Base-by-base conservation (phyloP, 2,797 vertebrate genomes). In the Meriones psammophilus region DNA sequence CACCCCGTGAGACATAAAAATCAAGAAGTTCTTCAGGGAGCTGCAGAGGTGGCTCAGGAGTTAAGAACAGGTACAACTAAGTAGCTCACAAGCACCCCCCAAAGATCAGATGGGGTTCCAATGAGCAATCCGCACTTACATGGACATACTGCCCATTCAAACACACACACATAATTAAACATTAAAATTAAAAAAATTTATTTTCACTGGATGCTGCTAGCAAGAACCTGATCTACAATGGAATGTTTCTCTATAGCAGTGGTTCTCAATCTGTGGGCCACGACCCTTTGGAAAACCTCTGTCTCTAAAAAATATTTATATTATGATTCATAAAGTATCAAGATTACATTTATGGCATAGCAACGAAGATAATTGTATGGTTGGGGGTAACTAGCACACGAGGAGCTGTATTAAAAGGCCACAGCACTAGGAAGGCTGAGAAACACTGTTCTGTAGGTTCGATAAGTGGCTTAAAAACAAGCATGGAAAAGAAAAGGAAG, bases 381-480 rank as follows among this genome's bases (percentile, higher is more conserved):
- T 33, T 46, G 5, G 28, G 62, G 14, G 80, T 33, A 26, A 3
- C 8, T 26, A 83, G 60, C 42, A 1, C 60, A 30, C 64, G 80
- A 64, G 13, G 6, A 81, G 17, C 42, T 42, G 42, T 42, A 42
- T 6, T 42, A 42, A 42, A 42, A 42, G 42, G 42, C 42, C n/a
- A 3, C 26, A 30, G 22, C 36, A 30, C 42, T 42, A 6, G 26
- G 62, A 84, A 68, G 17, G 62, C 7, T 68, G 62, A 33, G 28
- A 30, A 84, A 3, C 28, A 50, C 28, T 50, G 62, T 42, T 50
- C 18, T 42, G 1, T 20, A 79, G 20, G 26, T 79, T 71, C 60
- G 92, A 88, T 91, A 88, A 83, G 69, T n/a, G 42, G 60, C 36
- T 79, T 56, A 14, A 92, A 30, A 58, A 58, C 20, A 56, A 87